Percentiles rank a stretch among this genome's conserved stretches.
These are phyloP conservation scores for Pardalotus punctatus DNA, from an alignment of 2,113 vertebrate species.

Conservation along the genomic window DNA sequence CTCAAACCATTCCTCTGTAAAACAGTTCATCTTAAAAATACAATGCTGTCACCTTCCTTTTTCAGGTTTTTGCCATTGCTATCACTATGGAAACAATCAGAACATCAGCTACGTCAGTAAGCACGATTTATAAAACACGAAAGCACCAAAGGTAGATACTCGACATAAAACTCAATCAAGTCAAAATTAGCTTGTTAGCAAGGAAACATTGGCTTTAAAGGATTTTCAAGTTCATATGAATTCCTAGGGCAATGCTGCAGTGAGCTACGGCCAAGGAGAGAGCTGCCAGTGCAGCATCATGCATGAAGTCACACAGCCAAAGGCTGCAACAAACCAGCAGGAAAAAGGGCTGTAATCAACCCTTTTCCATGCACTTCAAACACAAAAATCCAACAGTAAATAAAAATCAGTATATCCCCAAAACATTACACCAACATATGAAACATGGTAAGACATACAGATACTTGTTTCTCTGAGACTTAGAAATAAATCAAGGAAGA, in stretches of 20 bases:
- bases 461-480: background rate
- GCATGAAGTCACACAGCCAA: background rate
- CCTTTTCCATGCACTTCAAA: background rate
- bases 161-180: background rate
- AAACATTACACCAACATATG: background rate
- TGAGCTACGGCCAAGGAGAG: background rate
- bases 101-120: constrained; percentile 8
- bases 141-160: background rate
- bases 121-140: background rate
- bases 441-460: background rate
- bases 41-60: constrained; percentile 11
- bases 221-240: background rate
- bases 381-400: background rate
- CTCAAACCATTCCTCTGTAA: background rate
- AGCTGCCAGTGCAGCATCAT: background rate
- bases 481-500: background rate
- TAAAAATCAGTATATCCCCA: background rate
- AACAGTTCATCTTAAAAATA: constrained; percentile 31
- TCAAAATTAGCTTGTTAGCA: constrained; percentile 20
- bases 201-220: background rate
- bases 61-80: constrained; percentile 31
- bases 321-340: background rate
- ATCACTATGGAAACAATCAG: constrained; percentile 61
- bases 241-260: background rate
- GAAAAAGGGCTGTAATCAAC: background rate